Evolutionary conservation across 2,797 vertebrate species (phyloP), one percentile per base, ranked within the genome.

Genomic region (Esox masquinongy): DNA sequence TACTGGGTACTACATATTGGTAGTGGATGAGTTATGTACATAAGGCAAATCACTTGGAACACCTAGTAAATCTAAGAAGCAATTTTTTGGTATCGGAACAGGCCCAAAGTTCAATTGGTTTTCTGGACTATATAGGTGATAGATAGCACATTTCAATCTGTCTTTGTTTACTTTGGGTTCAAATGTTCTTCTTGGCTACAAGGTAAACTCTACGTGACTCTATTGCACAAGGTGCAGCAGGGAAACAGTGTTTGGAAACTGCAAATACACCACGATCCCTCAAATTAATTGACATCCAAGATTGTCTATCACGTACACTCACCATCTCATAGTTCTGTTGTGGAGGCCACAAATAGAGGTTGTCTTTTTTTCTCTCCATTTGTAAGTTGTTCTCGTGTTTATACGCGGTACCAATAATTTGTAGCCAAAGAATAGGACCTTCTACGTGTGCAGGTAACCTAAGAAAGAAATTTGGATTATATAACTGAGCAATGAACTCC

Each of bases 401-500:
- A 24, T 64, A 50, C 59, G 71, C 64, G 72, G 1, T 7, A 74
- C 80, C 69, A 51, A 74, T 77, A 2, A 70, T 77, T 78, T 77
- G 69, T 71, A 53, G 29, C 81, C 26, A 24, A 31, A 66, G 12
- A 66, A 66, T 6, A 31, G 26, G 29, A 50, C 7, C 39, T 76
- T 8, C 53, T 73, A 84, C 36, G 3, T 17, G 53, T 56, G 16
- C 59, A 80, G n/a, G 51, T 68, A 72, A 75, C 11, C 26, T 76
- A 64, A 77, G 9, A 76, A 79, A 75, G 63, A 66, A 8, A 66
- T 47, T 11, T 24, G 15, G 59, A 63, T 63, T 63, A 69, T 34
- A 1, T 74, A 56, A 87, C 73, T 79, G 74, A 68, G 56, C n/a
- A 1, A 43, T 81, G 68, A 80, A 86, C 77, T 80, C 83, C 70